These are phyloP conservation scores for Deroplatys truncata DNA, from an alignment of 2,888 invertebrate genomes.

Conservation along the genomic window DNA sequence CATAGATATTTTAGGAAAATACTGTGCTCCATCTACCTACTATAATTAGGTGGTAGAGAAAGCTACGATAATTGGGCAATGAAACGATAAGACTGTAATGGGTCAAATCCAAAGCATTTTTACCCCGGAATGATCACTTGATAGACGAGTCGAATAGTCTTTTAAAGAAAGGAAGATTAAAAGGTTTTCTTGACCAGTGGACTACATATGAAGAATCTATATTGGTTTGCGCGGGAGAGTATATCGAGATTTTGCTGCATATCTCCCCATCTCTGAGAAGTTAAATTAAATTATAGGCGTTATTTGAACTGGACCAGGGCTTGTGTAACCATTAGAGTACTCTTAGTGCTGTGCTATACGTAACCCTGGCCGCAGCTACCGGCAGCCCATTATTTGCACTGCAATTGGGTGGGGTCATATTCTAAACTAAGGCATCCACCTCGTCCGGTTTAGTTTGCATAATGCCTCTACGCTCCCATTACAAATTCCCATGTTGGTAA, in stretches of 20 bases:
- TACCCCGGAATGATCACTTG: too few species aligned
- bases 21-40: too few species aligned
- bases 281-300: background rate
- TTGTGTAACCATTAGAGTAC: background rate
- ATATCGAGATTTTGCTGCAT: background rate
- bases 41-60: too few species aligned
- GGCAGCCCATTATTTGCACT: background rate
- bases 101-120: too few species aligned
- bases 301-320: background rate
- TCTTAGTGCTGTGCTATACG: background rate
- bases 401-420: background rate
- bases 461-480: background rate
- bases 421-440: background rate
- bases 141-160: too few species aligned
- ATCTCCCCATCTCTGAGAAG: background rate
- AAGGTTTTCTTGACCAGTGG: too few species aligned
- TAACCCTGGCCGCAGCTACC: background rate
- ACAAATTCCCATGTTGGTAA: background rate
- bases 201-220: too few species aligned
- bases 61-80: too few species aligned
- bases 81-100: too few species aligned
- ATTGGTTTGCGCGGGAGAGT: background rate
- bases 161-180: too few species aligned
- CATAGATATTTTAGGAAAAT: too few species aligned
- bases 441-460: background rate